Evolutionary conservation across 2,113 vertebrate genomes (phyloP).

Genomic region (Australoheros scitulus): DNA sequence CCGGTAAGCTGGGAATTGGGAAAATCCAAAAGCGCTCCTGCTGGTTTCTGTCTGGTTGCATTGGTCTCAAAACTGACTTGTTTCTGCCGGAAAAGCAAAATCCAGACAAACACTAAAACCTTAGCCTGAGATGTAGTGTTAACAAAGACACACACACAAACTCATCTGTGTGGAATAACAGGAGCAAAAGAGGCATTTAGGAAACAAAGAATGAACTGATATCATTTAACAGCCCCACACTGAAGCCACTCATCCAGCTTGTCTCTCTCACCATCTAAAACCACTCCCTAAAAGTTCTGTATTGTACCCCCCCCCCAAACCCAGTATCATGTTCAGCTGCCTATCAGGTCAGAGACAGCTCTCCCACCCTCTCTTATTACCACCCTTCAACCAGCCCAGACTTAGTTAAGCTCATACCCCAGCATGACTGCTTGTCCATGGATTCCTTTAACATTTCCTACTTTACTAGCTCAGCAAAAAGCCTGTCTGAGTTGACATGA

Average conservation of each 20-base stretch:
- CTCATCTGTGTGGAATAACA: constrained; percentile 22
- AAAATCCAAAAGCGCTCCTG: constrained; percentile 61
- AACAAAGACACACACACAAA: neutral
- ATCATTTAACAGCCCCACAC: constrained; percentile 43
- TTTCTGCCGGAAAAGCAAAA: neutral
- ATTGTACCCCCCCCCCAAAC: constrained; percentile 53
- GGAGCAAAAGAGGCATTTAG: constrained; percentile 23
- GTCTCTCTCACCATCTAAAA: constrained; percentile 38
- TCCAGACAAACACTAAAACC: constrained; percentile 3
- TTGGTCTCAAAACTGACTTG: neutral
- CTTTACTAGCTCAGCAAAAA: constrained; percentile 53
- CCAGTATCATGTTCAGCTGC: constrained; percentile 67
- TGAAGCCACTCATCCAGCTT: constrained; percentile 16
- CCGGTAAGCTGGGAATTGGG: constrained; percentile 58
- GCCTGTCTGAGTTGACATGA: constrained; percentile 46
- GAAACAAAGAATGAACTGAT: constrained; percentile 69
- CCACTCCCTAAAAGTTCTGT: constrained; percentile 56
- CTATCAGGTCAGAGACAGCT: constrained; percentile 41
- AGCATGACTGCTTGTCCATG: constrained; percentile 27
- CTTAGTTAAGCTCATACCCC: constrained; percentile 37
- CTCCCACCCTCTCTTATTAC: constrained; percentile 48
- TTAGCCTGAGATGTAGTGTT: neutral
- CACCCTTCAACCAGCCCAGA: constrained; percentile 22
- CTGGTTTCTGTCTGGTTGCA: constrained; percentile 28
- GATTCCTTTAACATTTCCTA: constrained; percentile 47